A percentile compares a stretch with the other conserved stretches of the same genome.
Evolutionary conservation across 2,113 vertebrate genomes (phyloP).

Genomic region (Corvus cornix): DNA sequence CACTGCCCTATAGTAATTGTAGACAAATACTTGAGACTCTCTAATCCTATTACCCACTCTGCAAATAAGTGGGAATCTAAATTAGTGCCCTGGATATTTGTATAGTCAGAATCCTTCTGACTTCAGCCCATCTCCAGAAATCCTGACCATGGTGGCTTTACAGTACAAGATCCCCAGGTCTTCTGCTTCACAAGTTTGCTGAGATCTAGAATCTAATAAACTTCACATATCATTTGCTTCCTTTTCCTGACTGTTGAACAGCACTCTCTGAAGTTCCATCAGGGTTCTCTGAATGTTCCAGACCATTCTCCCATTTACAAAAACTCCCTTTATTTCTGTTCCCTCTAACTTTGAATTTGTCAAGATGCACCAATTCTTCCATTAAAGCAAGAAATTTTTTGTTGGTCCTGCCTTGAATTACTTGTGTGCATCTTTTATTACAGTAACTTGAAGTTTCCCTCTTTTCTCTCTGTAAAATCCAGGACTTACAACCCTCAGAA

Average conservation of each 20-base stretch:
- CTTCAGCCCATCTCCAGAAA: background rate
- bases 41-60: background rate
- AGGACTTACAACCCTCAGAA: background rate
- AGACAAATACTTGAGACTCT: background rate
- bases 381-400: background rate
- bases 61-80: background rate
- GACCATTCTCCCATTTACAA: background rate
- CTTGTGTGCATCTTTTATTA: background rate
- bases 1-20: background rate
- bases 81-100: background rate
- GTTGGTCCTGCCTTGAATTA: background rate
- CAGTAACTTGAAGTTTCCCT: background rate
- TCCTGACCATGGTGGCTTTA: background rate
- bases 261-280: background rate
- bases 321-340: background rate
- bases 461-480: background rate
- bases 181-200: background rate
- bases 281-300: background rate
- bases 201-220: background rate
- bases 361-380: background rate
- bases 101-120: background rate
- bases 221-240: background rate
- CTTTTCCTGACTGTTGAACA: background rate
- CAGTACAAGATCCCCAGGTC: background rate
- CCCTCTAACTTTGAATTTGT: background rate